These are phyloP conservation scores for Rhizoglyphus robini DNA, from an alignment of 1,140 invertebrate species.

Conservation along the genomic window DNA sequence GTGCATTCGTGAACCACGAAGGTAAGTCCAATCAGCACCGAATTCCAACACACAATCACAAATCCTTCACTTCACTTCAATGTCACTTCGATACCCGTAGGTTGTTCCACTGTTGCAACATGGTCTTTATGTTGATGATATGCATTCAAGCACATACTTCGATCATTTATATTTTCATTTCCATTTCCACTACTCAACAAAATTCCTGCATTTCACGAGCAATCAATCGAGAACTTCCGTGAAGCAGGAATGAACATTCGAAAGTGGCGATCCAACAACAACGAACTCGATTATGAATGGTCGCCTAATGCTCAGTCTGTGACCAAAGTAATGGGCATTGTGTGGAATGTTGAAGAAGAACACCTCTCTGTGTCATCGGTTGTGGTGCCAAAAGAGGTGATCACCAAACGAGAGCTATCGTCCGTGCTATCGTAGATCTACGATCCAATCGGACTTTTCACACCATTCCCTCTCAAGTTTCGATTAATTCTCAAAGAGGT, in stretches of 20 bases:
- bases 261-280: not conserved
- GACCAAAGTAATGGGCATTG: not conserved
- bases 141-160: no score
- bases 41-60: no score
- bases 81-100: no score
- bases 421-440: not conserved
- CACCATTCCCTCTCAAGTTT: not conserved
- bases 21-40: no score
- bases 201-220: not conserved
- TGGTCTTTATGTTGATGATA: not conserved
- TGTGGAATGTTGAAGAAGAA: not conserved
- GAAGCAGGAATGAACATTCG: not conserved
- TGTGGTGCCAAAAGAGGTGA: not conserved
- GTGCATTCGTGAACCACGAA: no score
- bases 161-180: no score
- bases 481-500: not conserved
- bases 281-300: not conserved
- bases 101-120: no score
- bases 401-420: not conserved
- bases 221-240: not conserved
- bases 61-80: no score
- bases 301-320: not conserved
- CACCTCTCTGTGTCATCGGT: not conserved
- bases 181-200: not conserved
- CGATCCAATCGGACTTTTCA: not conserved